Conservation (phyloP, 2,797 vertebrate species). For the Amblyraja radiata region DNA sequence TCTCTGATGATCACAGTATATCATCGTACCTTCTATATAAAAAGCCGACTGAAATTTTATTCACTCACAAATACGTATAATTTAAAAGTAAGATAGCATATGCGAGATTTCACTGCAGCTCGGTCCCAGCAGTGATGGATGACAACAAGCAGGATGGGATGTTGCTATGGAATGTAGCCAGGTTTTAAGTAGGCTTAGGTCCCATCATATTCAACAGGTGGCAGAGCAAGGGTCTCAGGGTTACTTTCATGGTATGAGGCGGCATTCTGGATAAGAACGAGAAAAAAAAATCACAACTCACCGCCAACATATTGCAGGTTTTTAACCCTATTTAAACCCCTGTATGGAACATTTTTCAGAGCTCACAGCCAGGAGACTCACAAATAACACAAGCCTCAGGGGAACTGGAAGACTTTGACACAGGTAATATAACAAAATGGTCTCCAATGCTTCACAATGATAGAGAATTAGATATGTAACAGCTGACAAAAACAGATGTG, state of each 20-base stretch:
- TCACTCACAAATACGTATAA: neutral
- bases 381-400: slow-evolving; percentile 30
- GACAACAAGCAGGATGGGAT: slow-evolving; percentile 8
- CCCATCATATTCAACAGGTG: slow-evolving; percentile 32
- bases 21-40: neutral
- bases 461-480: slow-evolving; percentile 34
- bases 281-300: slow-evolving; percentile 13
- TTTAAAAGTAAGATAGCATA: neutral
- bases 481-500: slow-evolving; percentile 38
- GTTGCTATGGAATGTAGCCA: slow-evolving; percentile 34
- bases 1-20: neutral
- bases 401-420: slow-evolving; percentile 36
- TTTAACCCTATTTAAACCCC: slow-evolving; percentile 38
- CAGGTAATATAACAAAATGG: slow-evolving; percentile 38
- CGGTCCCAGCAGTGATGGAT: slow-evolving; percentile 4
- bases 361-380: slow-evolving; percentile 16
- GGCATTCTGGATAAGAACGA: slow-evolving; percentile 15
- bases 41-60: neutral
- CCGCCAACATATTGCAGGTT: slow-evolving; percentile 32
- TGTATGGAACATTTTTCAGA: slow-evolving; percentile 33
- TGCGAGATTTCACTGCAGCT: neutral
- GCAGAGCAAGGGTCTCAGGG: slow-evolving; percentile 18
- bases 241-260: slow-evolving; percentile 23
- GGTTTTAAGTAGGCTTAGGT: slow-evolving; percentile 17
- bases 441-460: slow-evolving; percentile 37